A percentile compares a stretch with the other conserved stretches of the same genome.
Evolutionary conservation across 2,797 vertebrate genomes (phyloP).

Genomic region (Rhodeus uyekii): DNA sequence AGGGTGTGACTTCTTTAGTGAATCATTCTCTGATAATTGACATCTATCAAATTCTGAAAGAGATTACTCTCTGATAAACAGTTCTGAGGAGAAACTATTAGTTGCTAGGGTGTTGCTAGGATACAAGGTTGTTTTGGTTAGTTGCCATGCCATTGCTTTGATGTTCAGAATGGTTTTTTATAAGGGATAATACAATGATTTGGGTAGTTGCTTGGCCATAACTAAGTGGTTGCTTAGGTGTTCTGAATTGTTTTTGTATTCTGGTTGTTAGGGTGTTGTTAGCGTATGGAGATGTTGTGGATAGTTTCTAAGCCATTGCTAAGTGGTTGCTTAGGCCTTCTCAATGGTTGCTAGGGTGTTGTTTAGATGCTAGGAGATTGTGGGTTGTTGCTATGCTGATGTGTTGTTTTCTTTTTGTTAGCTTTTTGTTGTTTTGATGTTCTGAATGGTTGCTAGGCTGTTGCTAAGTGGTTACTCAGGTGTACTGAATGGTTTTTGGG

Average conservation of each 20-base stretch:
- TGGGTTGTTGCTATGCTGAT: neutral
- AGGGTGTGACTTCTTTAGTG: conserved; percentile 50
- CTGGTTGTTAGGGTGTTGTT: neutral
- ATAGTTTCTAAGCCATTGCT: neutral
- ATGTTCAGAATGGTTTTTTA: neutral
- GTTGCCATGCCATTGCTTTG: neutral
- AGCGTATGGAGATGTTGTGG: neutral
- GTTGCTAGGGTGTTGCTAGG: neutral
- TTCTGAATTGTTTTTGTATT: no score
- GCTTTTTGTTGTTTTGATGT: neutral
- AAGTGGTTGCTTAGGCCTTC: neutral
- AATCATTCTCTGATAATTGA: conserved; percentile 56
- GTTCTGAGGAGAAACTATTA: neutral
- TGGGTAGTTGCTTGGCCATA: neutral
- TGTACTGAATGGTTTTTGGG: neutral
- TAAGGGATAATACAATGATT: neutral
- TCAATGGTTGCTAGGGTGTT: neutral
- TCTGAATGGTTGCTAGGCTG: neutral
- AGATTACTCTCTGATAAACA: neutral
- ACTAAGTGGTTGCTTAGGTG: neutral
- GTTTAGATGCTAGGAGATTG: neutral
- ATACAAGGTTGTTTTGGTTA: neutral
- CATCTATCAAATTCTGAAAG: conserved; percentile 27
- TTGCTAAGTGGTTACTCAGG: no score
- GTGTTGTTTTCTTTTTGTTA: neutral